Evolutionary conservation across 2,797 vertebrate species (phyloP).

Genomic region (Sebastes trivittatus): DNA sequence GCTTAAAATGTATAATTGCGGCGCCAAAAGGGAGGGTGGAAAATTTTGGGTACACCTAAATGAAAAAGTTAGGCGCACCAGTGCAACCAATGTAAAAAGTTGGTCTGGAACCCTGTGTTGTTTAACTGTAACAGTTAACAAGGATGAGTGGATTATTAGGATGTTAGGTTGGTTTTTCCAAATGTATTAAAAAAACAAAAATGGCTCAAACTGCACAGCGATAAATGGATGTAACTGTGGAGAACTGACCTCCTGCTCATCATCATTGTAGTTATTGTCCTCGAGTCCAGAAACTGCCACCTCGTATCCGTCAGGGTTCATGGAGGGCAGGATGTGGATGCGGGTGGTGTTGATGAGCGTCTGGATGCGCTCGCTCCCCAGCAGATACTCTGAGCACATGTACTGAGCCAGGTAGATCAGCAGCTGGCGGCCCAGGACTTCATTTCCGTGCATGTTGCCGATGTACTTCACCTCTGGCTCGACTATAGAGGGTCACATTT

Average conservation of each 20-base stretch:
- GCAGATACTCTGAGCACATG: slow-evolving; percentile 92
- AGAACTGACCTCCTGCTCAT: slow-evolving; percentile 74
- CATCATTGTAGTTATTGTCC: slow-evolving; percentile 44
- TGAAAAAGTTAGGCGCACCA: too few species aligned
- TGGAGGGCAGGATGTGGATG: slow-evolving; percentile 95
- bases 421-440: slow-evolving; percentile 93
- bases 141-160: not conserved
- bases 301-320: slow-evolving; percentile 97
- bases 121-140: not conserved
- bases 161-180: not conserved
- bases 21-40: too few species aligned
- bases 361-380: slow-evolving; percentile 90
- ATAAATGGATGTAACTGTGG: not conserved
- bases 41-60: too few species aligned
- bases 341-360: slow-evolving; percentile 92
- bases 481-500: slow-evolving; percentile 77
- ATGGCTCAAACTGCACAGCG: not conserved
- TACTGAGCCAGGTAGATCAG: slow-evolving; percentile 93
- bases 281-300: slow-evolving; percentile 85
- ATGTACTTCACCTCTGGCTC: slow-evolving; percentile 95
- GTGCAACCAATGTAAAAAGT: too few species aligned
- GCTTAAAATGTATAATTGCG: too few species aligned
- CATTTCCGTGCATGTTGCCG: slow-evolving; percentile 95
- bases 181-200: not conserved
- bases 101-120: not conserved